A percentile compares a stretch with the other conserved stretches of the same genome.
Conservation (phyloP, 2,888 invertebrate species). For the Tetropium fuscum region DNA sequence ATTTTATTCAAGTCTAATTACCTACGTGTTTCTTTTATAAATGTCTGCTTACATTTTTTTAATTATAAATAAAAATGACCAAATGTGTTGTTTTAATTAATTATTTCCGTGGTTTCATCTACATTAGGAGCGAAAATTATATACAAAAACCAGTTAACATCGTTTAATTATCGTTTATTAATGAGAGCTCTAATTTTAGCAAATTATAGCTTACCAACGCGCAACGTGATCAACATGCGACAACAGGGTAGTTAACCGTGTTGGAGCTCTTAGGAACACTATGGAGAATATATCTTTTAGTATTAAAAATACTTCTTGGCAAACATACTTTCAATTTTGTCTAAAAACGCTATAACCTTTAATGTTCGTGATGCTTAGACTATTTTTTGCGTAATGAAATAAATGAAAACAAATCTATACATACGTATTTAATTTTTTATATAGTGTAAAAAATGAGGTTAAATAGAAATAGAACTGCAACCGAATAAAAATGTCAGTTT, state of each 20-base stretch:
- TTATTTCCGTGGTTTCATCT: neutral
- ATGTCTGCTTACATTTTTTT: neutral
- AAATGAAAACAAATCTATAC: too few species aligned
- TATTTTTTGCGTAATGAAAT: too few species aligned
- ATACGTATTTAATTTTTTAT: too few species aligned
- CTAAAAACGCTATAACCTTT: too few species aligned
- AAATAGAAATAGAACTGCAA: too few species aligned
- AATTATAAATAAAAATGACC: neutral
- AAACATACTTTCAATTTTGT: too few species aligned
- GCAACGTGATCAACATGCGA: neutral
- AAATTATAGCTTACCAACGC: neutral
- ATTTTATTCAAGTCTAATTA: neutral
- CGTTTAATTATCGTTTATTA: neutral
- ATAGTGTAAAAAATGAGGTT: too few species aligned
- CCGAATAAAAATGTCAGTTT: too few species aligned
- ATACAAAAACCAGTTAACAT: neutral
- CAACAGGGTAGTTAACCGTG: neutral
- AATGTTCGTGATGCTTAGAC: too few species aligned
- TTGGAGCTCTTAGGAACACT: too few species aligned
- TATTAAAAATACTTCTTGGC: too few species aligned
- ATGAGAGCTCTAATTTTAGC: neutral
- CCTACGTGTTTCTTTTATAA: constrained; percentile 1
- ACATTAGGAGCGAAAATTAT: neutral
- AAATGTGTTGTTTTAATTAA: neutral
- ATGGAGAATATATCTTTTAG: too few species aligned